phyloP scores from a whole-genome alignment of 1,140 invertebrate species.

The Megalopta genalis region DNA sequence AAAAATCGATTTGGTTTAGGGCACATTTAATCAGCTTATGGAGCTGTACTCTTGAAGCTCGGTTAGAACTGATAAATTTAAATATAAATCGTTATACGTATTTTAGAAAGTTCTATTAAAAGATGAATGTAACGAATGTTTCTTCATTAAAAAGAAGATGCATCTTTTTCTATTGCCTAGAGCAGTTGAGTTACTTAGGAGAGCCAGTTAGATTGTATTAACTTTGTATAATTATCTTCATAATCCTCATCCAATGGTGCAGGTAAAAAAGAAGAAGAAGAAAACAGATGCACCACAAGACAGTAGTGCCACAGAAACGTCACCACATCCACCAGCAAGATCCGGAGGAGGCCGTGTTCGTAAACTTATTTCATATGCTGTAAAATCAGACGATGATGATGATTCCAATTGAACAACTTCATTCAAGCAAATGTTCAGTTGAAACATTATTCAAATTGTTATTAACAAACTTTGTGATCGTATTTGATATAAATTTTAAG shows the following conservation, averaged over 20 bases:
- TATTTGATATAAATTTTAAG: slow-evolving; percentile 34
- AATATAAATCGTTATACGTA: too few relatives aligned
- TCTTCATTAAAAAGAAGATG: too few relatives aligned
- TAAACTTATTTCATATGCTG: slow-evolving; percentile 70
- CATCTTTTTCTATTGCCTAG: too few relatives aligned
- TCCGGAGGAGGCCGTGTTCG: slow-evolving; percentile 62
- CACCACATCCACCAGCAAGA: slow-evolving; percentile 52
- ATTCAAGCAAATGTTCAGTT: slow-evolving; percentile 16
- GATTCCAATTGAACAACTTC: slow-evolving; percentile 64
- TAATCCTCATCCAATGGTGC: slow-evolving; percentile 20
- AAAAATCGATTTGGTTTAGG: too few relatives aligned
- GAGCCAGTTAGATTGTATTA: too few relatives aligned
- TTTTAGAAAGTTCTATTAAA: too few relatives aligned
- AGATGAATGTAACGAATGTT: too few relatives aligned
- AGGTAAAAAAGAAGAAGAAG: slow-evolving; percentile 70
- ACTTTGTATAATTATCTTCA: too few relatives aligned
- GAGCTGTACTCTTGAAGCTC: too few relatives aligned
- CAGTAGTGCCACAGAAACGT: slow-evolving; percentile 49
- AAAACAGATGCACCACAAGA: slow-evolving; percentile 60
- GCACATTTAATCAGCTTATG: too few relatives aligned
- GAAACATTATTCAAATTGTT: neutral
- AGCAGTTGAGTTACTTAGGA: too few relatives aligned
- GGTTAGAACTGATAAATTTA: too few relatives aligned
- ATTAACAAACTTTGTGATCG: slow-evolving; percentile 26
- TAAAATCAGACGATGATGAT: slow-evolving; percentile 70